Conservation (phyloP, 2,797 vertebrate species). For the Chaunax sp. region DNA sequence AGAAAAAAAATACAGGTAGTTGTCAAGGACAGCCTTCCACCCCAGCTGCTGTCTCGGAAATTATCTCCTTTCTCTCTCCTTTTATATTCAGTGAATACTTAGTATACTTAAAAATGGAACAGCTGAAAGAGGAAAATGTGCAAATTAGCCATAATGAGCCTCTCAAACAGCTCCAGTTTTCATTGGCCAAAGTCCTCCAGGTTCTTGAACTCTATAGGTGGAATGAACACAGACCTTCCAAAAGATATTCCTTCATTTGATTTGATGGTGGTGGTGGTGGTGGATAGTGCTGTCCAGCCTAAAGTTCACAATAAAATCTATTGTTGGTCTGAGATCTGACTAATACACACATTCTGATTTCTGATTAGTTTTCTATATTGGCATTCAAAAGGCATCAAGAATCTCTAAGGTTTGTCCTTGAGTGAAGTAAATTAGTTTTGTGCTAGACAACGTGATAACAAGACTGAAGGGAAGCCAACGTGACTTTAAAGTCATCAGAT, state of each 20-base stretch:
- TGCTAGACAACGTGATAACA: not conserved
- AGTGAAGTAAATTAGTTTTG: not conserved
- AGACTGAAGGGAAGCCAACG: too few relatives aligned
- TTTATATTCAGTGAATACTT: not conserved
- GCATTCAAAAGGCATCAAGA: too few relatives aligned
- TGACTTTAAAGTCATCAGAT: too few relatives aligned
- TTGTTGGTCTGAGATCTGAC: not conserved
- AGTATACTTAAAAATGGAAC: too few relatives aligned
- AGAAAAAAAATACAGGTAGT: conserved; percentile 1
- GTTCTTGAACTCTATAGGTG: too few relatives aligned
- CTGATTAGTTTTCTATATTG: not conserved
- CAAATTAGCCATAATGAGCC: too few relatives aligned
- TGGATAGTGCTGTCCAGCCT: not conserved
- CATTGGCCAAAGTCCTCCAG: too few relatives aligned
- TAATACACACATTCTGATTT: not conserved
- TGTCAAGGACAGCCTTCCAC: conserved; percentile 11
- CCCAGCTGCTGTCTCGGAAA: conserved; percentile 6
- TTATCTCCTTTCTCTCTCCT: not conserved
- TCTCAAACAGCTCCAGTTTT: too few relatives aligned
- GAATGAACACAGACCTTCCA: not conserved
- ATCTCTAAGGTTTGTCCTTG: not conserved
- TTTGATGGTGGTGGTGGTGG: not conserved
- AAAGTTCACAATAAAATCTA: too few relatives aligned
- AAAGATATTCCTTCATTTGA: not conserved
- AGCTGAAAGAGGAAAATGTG: too few relatives aligned